These are phyloP conservation scores for Zoanthus sociatus DNA, from an alignment of 92 coral and sea anemone species.

Conservation along the genomic window DNA sequence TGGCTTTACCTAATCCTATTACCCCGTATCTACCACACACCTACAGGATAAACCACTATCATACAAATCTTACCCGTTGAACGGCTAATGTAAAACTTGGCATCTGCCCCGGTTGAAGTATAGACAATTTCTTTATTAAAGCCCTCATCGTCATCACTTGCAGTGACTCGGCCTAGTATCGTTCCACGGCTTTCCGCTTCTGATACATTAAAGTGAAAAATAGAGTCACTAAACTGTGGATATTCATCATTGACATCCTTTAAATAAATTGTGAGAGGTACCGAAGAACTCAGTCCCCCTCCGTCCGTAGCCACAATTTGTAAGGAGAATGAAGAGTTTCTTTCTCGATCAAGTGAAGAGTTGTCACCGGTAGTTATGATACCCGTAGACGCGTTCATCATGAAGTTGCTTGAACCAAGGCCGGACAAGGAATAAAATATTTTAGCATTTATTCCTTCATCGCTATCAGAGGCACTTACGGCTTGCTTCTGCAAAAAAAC, in stretches of 20 bases:
- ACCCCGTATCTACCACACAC: too few species aligned
- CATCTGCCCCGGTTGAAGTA: slow-evolving; percentile 89
- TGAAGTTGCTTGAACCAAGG: slow-evolving; percentile 73
- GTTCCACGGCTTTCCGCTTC: slow-evolving; percentile 76
- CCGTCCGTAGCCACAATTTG: slow-evolving; percentile 75
- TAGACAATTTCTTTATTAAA: slow-evolving; percentile 75
- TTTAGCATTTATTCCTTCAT: slow-evolving; percentile 65
- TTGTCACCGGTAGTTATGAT: slow-evolving; percentile 65
- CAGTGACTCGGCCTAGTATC: slow-evolving; percentile 77
- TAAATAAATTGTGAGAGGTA: slow-evolving; percentile 54
- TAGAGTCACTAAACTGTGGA: slow-evolving; percentile 71
- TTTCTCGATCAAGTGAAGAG: slow-evolving; percentile 84
- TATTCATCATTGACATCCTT: slow-evolving; percentile 81
- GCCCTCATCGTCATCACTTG: slow-evolving; percentile 75
- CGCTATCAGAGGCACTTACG: slow-evolving; percentile 76
- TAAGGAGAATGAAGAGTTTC: slow-evolving; percentile 67
- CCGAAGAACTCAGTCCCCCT: slow-evolving; percentile 63
- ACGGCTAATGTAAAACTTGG: slow-evolving; percentile 83
- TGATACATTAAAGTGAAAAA: slow-evolving; percentile 76
- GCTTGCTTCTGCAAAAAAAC: slow-evolving; percentile 53
- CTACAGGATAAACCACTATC: background rate
- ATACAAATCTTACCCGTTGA: slow-evolving; percentile 67
- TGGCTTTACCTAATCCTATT: too few species aligned
- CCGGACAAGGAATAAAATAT: slow-evolving; percentile 68
- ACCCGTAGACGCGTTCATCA: slow-evolving; percentile 72